phyloP scores from a whole-genome alignment of 2,888 invertebrate species.

The Alsophila aescularia region DNA sequence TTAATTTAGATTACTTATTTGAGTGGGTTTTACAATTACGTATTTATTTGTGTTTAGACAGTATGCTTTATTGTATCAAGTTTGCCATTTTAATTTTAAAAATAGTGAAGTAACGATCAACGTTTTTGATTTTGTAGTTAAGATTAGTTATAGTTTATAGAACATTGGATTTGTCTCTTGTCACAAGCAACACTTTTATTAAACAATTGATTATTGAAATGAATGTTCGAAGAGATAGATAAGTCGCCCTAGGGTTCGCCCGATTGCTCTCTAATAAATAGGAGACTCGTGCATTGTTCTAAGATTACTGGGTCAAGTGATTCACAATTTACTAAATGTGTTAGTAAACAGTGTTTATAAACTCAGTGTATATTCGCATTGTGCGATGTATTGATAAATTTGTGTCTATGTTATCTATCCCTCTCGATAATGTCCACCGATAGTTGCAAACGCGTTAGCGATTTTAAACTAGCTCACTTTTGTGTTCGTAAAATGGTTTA shows the following conservation, averaged over 20 bases:
- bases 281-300: neutral
- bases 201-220: too few relatives aligned
- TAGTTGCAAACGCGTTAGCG: neutral
- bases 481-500: neutral
- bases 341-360: neutral
- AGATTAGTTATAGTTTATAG: neutral
- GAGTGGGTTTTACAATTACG: constrained; percentile 1
- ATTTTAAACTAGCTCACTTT: neutral
- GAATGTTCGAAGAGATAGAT: too few relatives aligned
- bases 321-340: neutral
- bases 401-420: neutral
- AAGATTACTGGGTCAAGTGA: neutral
- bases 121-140: neutral
- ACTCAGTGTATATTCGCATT: constrained; percentile 9
- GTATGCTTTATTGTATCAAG: constrained; percentile 7
- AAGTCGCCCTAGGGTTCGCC: neutral
- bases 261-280: neutral
- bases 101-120: neutral
- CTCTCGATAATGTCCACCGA: neutral
- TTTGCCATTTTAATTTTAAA: constrained; percentile 17
- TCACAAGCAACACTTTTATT: neutral
- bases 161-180: constrained; percentile 4
- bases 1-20: constrained; percentile 13
- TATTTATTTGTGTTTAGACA: constrained; percentile 21
- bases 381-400: constrained; percentile 4